Evolutionary conservation across 2,113 vertebrate species (phyloP), one percentile per base, ranked within the genome.

Genomic region (Ascaphus truei): DNA sequence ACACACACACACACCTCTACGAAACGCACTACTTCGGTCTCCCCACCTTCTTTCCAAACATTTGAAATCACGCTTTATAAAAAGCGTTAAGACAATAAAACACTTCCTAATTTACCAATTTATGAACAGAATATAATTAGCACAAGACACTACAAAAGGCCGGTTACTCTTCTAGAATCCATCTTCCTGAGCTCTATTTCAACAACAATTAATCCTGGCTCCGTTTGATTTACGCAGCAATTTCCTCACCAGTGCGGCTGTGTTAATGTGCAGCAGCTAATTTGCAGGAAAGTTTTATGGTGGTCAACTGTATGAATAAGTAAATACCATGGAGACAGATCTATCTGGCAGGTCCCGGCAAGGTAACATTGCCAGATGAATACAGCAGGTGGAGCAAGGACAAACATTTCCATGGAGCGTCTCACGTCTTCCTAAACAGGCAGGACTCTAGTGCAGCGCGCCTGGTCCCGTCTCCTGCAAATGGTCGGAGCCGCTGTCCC

Each of bases 221-320:
- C 8, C 4, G 22, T 65, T 15, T 65, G 62, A 65, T 65, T 65
- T 65, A 65, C 62, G 27, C 23, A 41, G 15, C 62, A 65, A 53
- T 65, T 53, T 65, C 26, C 62, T 23, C 34, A n/a, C 62, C 61
- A 12, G 20, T 33, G 45, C 30, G 25, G 45, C 52, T 10, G 16
- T 29, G 33, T 29, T 53, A 53, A 8, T 29, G 62, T 15, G 8
- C 1, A 29, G 33, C 48, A 30, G 48, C 62, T 65, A 53, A 65
- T 64, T 65, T 53, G 48, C 62, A 52, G 47, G 62, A 63, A 51
- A 52, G 62, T 64, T 64, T 64, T 64, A 64, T 64, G 47, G 62
- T 52, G 62, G 62, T 64, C 62, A 64, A 62, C 15, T 20, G 30
- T 18, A 36, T 23, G 62, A 50, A 51, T 36, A 64, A 48, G 30